Percentiles rank a stretch among this genome's conserved stretches.
These are phyloP conservation scores for Smutsia gigantea DNA, from an alignment of 2,797 vertebrate species.

Conservation along the genomic window DNA sequence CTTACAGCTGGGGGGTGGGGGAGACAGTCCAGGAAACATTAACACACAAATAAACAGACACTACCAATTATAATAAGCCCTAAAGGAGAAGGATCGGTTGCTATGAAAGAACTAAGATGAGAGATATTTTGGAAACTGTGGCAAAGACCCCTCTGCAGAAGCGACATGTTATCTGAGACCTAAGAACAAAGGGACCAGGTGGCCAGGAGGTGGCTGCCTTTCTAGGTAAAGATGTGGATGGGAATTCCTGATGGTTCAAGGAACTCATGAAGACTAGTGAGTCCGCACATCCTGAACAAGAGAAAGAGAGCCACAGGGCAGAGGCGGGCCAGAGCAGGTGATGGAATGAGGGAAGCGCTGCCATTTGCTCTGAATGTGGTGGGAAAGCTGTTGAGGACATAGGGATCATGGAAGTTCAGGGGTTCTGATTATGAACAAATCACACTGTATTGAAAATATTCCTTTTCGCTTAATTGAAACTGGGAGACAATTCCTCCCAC, in stretches of 20 bases:
- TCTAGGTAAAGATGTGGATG: background rate
- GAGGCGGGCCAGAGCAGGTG: background rate
- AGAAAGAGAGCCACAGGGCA: background rate
- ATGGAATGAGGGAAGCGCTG: fast-evolving
- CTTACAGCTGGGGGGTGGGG: no score
- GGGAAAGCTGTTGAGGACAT: background rate
- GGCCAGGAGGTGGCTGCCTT: background rate
- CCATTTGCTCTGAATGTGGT: background rate
- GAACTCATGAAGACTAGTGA: background rate
- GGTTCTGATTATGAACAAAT: background rate
- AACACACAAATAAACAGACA: background rate
- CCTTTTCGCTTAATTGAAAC: background rate
- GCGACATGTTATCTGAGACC: background rate
- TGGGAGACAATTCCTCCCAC: background rate
- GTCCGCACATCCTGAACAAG: background rate
- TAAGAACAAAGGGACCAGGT: background rate
- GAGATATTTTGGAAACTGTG: background rate
- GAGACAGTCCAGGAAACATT: background rate
- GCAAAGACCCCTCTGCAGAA: background rate
- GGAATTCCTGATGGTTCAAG: background rate
- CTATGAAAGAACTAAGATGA: background rate
- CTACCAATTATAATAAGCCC: background rate
- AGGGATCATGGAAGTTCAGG: background rate
- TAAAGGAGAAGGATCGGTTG: background rate
- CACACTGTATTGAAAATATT: background rate